A percentile compares a stretch with the other conserved stretches of the same genome.
phyloP scores from a whole-genome alignment of 2,797 vertebrate genomes.

The Glyptemys insculpta region DNA sequence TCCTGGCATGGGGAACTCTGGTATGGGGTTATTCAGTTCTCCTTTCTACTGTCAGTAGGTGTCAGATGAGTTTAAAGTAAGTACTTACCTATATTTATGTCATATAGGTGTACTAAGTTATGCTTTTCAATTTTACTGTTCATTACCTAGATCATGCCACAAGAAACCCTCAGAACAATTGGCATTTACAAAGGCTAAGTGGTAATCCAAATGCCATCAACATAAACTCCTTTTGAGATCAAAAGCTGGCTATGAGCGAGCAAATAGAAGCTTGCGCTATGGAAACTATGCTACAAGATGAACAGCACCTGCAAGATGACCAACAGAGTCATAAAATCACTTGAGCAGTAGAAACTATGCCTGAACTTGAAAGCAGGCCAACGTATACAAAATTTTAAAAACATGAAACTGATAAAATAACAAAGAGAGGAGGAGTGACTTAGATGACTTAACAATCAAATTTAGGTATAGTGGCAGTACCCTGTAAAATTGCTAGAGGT shows the following conservation, averaged over 20 bases:
- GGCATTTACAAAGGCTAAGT: neutral
- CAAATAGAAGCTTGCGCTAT: neutral
- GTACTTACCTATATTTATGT: neutral
- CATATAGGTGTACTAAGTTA: fast-evolving
- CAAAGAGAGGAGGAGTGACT: neutral
- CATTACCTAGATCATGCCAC: neutral
- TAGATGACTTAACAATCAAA: neutral
- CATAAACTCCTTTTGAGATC: fast-evolving
- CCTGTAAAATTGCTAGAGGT: neutral
- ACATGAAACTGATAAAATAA: neutral
- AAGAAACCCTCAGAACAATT: neutral
- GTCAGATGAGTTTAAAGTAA: neutral
- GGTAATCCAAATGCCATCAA: neutral
- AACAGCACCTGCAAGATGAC: neutral
- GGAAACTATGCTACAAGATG: neutral
- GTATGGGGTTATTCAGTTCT: neutral
- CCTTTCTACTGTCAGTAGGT: neutral
- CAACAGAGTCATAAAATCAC: neutral
- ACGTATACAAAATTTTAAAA: neutral
- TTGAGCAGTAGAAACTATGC: neutral
- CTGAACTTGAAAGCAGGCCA: neutral
- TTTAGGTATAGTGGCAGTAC: neutral
- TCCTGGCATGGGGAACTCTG: neutral
- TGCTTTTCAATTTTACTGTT: neutral
- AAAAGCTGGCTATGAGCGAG: neutral